Percentiles rank a stretch among this genome's conserved stretches.
Conservation (phyloP, 2,113 vertebrate species). For the Rhodinocichla rosea region DNA sequence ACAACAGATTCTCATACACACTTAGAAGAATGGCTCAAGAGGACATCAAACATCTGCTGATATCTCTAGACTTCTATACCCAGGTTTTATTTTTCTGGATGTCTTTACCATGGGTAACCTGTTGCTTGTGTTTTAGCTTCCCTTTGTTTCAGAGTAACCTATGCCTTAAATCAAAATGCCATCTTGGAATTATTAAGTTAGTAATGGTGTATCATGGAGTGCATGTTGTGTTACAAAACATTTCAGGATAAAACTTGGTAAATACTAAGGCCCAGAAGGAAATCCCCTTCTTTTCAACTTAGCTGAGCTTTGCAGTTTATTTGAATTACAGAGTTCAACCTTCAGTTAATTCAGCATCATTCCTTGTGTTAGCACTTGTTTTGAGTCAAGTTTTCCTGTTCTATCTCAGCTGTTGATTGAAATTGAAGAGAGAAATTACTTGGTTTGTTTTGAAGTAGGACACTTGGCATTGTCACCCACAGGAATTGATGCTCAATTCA, state of each 20-base stretch:
- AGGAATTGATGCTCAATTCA: neutral
- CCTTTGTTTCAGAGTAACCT: constrained; percentile 65
- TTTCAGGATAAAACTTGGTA: constrained; percentile 35
- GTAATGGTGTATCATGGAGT: neutral
- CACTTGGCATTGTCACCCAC: neutral
- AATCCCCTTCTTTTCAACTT: constrained; percentile 71
- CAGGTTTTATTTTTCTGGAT: constrained; percentile 37
- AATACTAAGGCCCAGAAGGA: constrained; percentile 46
- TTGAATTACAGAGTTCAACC: constrained; percentile 70
- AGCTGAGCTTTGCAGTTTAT: constrained; percentile 82
- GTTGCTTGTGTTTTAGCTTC: constrained; percentile 68
- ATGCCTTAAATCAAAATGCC: constrained; percentile 62
- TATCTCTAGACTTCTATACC: constrained; percentile 15
- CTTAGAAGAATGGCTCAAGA: constrained; percentile 82
- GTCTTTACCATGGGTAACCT: constrained; percentile 49
- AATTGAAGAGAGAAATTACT: neutral
- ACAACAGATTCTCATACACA: constrained; percentile 84
- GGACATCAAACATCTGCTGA: neutral
- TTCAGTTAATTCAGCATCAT: neutral
- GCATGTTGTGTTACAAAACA: constrained; percentile 41
- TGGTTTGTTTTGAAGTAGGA: neutral
- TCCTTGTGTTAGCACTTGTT: neutral
- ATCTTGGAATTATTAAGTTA: constrained; percentile 65
- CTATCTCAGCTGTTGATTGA: neutral
- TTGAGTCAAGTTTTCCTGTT: neutral